Base-by-base conservation (phyloP, 2,888 invertebrate species). In the Mimas tiliae region DNA sequence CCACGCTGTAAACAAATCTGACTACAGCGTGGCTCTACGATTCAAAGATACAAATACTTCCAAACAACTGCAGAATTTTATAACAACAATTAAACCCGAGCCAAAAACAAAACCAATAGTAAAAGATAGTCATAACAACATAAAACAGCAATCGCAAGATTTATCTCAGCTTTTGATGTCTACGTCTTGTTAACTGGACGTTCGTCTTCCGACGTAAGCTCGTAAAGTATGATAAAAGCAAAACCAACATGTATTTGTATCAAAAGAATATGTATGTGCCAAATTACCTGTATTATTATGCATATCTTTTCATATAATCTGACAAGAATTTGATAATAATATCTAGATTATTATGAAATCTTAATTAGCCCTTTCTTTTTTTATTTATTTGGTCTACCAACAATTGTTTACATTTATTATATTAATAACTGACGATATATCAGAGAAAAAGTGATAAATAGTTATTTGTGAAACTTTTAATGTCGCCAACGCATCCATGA, bases 81-180 rank as follows among this genome's bases (percentile, higher is more conserved):
- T 7, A 19, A 58, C 58, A 58, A 38, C 58, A 42, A 58, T 38
- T 58, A 53, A 53, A 53, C 34, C n/a, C 19, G 12, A 58, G 11
- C 11, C 58, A 19, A 9, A 58, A 58, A 19, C n/a, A 55, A n/a
- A 34, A 55, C 19, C 16, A 38, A 42, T 58, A 58, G 58, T 38
- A 12, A 53, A 58, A 19, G 16, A 12, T n/a, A 50, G 50, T 50
- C 50, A 50, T 50, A 50, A 52, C 51, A 27, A 11, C 58, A 42
- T 58, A 38, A 58, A 58, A 21, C 38, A 42, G 58, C 11, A 58
- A 42, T 42, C 19, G 19, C 12, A 7, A 19, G 42, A 58, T 58
- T 58, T 58, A 58, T 58, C 42, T 42, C 19, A 16, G n/a, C 38
- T 27, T 48, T 63, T 63, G 63, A 50, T 50, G 48, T 48, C 47